Evolutionary conservation across 92 coral and sea anemone species (phyloP).

Genomic region (Zoanthus solanderi): DNA sequence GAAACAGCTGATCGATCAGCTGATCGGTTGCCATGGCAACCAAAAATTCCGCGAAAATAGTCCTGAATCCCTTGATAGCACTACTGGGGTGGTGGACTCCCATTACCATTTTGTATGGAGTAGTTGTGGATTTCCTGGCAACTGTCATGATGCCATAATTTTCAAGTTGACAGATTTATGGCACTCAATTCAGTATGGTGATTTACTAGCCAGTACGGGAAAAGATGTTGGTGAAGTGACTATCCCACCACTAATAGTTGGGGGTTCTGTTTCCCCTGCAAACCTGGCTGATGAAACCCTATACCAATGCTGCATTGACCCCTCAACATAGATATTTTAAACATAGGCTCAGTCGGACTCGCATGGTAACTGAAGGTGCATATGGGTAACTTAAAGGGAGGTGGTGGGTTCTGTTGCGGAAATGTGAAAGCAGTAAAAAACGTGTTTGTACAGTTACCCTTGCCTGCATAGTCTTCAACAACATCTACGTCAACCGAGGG

Average conservation of each 20-base stretch:
- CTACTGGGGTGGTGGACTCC: too few species aligned
- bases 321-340: neutral
- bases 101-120: constrained; percentile 15
- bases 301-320: neutral
- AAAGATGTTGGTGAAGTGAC: constrained; percentile 23
- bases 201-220: constrained; percentile 23
- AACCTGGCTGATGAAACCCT: too few species aligned
- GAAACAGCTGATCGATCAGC: too few species aligned
- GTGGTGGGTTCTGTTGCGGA: neutral
- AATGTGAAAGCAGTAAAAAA: neutral
- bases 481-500: neutral
- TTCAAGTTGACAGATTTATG: constrained; percentile 14
- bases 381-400: neutral
- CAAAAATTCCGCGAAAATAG: too few species aligned
- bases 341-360: neutral
- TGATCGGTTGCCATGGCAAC: too few species aligned
- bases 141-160: constrained; percentile 13
- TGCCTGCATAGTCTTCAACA: neutral
- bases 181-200: constrained; percentile 20
- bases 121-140: constrained; percentile 27
- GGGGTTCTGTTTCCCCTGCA: neutral
- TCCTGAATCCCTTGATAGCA: too few species aligned
- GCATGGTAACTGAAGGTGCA: neutral
- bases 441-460: neutral
- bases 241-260: constrained; percentile 26